These are phyloP conservation scores for Crotalus viridis DNA, from an alignment of 2,113 vertebrate species.

Conservation along the genomic window DNA sequence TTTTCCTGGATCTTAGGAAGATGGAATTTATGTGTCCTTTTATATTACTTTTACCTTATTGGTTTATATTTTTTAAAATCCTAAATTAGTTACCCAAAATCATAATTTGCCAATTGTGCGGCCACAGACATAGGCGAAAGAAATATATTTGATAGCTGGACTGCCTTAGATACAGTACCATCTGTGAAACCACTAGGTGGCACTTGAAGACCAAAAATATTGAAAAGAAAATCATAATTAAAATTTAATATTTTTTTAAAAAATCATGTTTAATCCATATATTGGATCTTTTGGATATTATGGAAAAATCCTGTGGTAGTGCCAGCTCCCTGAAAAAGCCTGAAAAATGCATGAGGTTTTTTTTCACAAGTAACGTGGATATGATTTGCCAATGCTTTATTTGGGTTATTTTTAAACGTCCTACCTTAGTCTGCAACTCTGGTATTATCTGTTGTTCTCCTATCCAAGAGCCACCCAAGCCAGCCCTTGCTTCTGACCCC, in stretches of 20 bases:
- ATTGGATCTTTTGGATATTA: background rate
- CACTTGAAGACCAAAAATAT: background rate
- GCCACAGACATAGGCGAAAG: background rate
- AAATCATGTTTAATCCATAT: background rate
- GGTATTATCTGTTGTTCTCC: background rate
- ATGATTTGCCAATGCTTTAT: background rate
- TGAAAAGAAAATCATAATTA: background rate
- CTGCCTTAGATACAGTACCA: background rate
- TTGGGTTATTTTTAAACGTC: background rate
- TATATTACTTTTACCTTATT: background rate
- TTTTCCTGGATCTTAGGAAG: background rate
- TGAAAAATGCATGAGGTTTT: background rate
- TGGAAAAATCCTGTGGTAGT: background rate
- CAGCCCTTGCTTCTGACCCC: background rate
- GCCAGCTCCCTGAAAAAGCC: background rate
- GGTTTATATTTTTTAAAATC: background rate
- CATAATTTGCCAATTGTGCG: background rate
- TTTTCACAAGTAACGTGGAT: background rate
- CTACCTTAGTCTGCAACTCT: background rate
- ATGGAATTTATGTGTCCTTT: background rate
- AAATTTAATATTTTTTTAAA: background rate
- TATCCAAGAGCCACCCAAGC: background rate
- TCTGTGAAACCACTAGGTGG: background rate
- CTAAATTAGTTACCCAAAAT: background rate
- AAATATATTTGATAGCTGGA: background rate